Conservation (phyloP, 2,113 vertebrate species). For the Otus sunia region DNA sequence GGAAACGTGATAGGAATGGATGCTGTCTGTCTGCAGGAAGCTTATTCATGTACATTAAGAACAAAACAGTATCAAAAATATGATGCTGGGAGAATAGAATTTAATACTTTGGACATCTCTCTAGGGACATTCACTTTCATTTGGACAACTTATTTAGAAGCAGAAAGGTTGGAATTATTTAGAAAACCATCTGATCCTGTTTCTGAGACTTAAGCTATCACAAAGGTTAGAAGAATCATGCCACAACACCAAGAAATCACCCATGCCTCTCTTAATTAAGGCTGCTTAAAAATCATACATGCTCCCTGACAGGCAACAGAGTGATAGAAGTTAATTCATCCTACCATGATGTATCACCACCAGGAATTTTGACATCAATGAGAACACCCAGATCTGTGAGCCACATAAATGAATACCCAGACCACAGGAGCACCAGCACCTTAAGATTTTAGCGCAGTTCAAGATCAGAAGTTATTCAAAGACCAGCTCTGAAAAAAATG, state of each 20-base stretch:
- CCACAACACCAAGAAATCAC: not conserved
- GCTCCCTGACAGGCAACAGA: not conserved
- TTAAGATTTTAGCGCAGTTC: not conserved
- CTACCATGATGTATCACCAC: not conserved
- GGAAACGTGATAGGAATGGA: not conserved
- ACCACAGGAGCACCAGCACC: not conserved
- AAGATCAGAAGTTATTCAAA: not conserved
- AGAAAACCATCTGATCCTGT: not conserved
- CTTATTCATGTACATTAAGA: not conserved
- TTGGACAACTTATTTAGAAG: not conserved
- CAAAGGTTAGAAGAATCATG: not conserved
- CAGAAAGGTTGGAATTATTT: not conserved
- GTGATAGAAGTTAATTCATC: not conserved
- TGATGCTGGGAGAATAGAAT: not conserved
- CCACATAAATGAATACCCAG: not conserved
- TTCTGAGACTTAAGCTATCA: not conserved
- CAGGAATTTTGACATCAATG: not conserved
- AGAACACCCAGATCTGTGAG: not conserved
- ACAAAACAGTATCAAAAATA: conserved; percentile 3
- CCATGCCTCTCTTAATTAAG: not conserved
- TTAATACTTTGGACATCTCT: not conserved
- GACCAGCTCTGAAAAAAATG: not conserved
- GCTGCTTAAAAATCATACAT: not conserved
- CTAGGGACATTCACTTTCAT: not conserved
- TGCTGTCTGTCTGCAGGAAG: not conserved